Evolutionary conservation across 2,797 vertebrate species (phyloP).

Genomic region (Hippocampus kuda): DNA sequence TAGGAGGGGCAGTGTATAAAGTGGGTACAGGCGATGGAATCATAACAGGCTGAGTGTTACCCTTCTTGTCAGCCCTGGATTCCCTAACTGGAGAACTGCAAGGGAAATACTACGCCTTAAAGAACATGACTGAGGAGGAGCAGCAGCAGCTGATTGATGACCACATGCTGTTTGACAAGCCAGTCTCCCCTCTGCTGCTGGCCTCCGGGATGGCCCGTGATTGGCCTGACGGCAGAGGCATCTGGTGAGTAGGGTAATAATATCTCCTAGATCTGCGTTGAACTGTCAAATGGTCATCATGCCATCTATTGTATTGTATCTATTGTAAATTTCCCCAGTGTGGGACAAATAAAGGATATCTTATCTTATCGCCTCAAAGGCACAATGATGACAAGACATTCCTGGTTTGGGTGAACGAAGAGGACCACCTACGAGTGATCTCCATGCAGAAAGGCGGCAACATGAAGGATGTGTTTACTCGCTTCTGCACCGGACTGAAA

Average conservation of each 20-base stretch:
- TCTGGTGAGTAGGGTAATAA: conserved; percentile 61
- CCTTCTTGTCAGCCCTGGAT: conserved; percentile 43
- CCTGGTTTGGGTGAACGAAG: conserved; percentile 89
- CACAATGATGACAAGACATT: conserved; percentile 90
- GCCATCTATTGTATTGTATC: too few relatives aligned
- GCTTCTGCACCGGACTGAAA: conserved; percentile 84
- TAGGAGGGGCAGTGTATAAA: not conserved
- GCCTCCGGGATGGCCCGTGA: conserved; percentile 89
- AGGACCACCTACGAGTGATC: conserved; percentile 88
- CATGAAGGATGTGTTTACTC: conserved; percentile 89
- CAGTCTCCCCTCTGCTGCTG: conserved; percentile 85
- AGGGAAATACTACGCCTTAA: conserved; percentile 82
- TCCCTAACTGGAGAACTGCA: conserved; percentile 79
- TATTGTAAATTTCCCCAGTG: too few relatives aligned
- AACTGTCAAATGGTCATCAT: not conserved
- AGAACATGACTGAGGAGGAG: conserved; percentile 76
- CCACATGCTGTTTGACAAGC: conserved; percentile 93
- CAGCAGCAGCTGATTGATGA: conserved; percentile 88
- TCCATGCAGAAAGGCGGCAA: conserved; percentile 94
- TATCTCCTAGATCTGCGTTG: not conserved
- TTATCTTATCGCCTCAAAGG: conserved; percentile 59
- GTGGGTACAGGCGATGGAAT: not conserved
- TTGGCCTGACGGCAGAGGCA: conserved; percentile 87
- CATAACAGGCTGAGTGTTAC: not conserved
- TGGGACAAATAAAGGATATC: too few relatives aligned